Evolutionary conservation across 2,888 invertebrate genomes (phyloP), one percentile per base, ranked within the genome.

Genomic region (Lochmaea capreae): DNA sequence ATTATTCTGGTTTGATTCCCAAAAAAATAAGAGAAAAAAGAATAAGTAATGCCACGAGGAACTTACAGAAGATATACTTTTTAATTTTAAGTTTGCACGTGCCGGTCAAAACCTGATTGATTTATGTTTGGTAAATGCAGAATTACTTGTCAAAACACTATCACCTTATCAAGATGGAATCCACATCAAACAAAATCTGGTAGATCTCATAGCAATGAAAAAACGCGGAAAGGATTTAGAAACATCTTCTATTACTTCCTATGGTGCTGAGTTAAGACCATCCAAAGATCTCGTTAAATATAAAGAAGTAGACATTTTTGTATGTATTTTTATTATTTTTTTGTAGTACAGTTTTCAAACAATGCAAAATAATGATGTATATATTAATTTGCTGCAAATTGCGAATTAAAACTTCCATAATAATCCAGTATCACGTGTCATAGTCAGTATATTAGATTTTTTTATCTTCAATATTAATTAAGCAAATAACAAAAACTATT

Each of bases 281-380:
- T 76, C 77, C 3, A 8, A 57, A 43, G 76, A 77, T 70, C 73
- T 77, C n/a, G 12, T 52, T 2, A 11, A 43, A 4, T 39, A n/a
- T 6, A 22, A 42, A 18, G 62, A 46, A 39, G 66, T 78, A 9
- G 75, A 77, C 12, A 71, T 78, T 58, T 71, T 77, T 72, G 78
- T 79, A 75, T 66, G 65, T 67, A 67, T 8, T 69, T 43, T 66
- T 11, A 26, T 6, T 0, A 26, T 52, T 26, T 9, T 22, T 22
- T 33, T 33, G 33, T 33, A 6, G 33, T 6, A 33, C 6, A 26
- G 33, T 33, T 33, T 33, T 6, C 4, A 33, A 33, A 6, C 22
- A 22, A 22, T 22, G 1, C 22, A 22, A 33, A 33, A 33, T 33
- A 33, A 33, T 33, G 5, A 33, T 33, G 5, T 6, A 33, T 33